Percentiles rank a stretch among this genome's conserved stretches.
Evolutionary conservation across 2,797 vertebrate species (phyloP).

Genomic region (Gymnothorax javanicus): DNA sequence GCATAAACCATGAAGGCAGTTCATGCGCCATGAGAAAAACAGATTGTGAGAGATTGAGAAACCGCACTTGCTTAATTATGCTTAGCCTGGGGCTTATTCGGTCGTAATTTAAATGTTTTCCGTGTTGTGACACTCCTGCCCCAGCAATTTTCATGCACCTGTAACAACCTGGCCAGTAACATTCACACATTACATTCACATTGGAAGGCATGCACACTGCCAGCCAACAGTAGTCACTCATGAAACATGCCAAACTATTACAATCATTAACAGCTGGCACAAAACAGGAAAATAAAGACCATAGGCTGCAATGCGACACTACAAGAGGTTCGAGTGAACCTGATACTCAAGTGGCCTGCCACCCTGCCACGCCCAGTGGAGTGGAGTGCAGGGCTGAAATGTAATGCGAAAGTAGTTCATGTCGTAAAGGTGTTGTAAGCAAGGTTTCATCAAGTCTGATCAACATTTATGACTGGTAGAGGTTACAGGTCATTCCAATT

Average conservation of each 20-base stretch:
- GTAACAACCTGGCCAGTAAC: neutral
- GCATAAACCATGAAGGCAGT: no score
- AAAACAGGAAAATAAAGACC: neutral
- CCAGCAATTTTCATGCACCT: neutral
- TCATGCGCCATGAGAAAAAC: neutral
- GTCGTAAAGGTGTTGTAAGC: no score
- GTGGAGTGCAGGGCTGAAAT: no score
- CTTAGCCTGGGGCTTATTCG: slow-evolving; percentile 23
- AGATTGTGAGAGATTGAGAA: slow-evolving; percentile 4
- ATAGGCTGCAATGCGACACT: no score
- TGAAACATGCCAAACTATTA: neutral
- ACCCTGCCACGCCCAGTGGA: no score
- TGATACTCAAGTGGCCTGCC: no score
- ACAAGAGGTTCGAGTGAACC: no score
- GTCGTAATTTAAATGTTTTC: slow-evolving; percentile 15
- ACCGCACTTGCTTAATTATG: slow-evolving; percentile 24
- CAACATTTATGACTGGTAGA: no score
- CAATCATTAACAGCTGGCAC: neutral
- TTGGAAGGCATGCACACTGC: neutral
- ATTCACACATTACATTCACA: neutral
- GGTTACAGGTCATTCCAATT: no score
- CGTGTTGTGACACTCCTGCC: neutral
- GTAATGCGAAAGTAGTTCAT: no score
- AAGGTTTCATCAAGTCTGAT: no score
- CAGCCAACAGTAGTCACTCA: neutral